Conservation (phyloP, 2,888 invertebrate species). For the Rugalucina vietnamica region DNA sequence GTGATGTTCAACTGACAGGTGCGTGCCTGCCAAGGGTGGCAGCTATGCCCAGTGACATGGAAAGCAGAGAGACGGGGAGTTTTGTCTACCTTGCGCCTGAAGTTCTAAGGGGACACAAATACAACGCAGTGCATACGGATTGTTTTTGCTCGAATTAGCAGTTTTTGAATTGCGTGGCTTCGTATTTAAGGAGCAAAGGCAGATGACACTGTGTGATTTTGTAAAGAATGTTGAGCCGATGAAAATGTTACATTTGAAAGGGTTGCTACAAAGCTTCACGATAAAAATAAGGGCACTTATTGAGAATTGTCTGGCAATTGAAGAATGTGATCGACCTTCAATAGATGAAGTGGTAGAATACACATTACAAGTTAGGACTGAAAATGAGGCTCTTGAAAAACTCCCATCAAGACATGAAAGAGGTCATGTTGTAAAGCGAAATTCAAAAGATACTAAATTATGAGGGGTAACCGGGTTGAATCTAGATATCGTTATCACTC, state of each 20-base stretch:
- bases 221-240: conserved; percentile 61
- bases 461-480: too few relatives aligned
- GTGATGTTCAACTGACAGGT: conserved; percentile 69
- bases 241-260: conserved; percentile 64
- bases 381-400: conserved; percentile 40
- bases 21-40: conserved; percentile 74
- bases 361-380: conserved; percentile 34
- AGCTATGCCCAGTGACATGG: conserved; percentile 62
- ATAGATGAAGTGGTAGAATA: conserved; percentile 56
- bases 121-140: conserved; percentile 66
- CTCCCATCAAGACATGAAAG: conserved; percentile 38
- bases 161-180: conserved; percentile 13
- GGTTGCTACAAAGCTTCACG: conserved; percentile 35
- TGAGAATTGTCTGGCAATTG: conserved; percentile 39
- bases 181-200: conserved; percentile 60
- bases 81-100: conserved; percentile 78
- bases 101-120: conserved; percentile 74
- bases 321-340: conserved; percentile 39
- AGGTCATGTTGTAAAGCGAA: conserved; percentile 23
- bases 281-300: conserved; percentile 51
- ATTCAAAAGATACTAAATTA: not conserved
- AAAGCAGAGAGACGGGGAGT: conserved; percentile 60
- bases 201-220: conserved; percentile 66
- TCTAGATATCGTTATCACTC: too few relatives aligned
- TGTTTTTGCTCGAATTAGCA: conserved; percentile 58